phyloP scores from a whole-genome alignment of 2,797 vertebrate species.

The Onychomys arenicola region DNA sequence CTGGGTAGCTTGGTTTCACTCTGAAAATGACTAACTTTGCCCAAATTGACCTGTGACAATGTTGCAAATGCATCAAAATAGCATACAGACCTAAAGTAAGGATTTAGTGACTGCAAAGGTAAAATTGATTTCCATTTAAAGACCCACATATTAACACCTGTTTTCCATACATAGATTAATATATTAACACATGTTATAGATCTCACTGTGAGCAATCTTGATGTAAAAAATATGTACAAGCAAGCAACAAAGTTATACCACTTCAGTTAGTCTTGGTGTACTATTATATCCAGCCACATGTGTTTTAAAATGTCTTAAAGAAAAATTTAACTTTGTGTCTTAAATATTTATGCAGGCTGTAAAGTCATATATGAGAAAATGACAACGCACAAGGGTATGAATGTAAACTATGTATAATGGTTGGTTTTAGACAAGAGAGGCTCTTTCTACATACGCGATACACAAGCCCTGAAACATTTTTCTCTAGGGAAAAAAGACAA shows the following conservation, averaged over 20 bases:
- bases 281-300: background rate
- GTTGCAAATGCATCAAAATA: background rate
- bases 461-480: background rate
- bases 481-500: background rate
- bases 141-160: background rate
- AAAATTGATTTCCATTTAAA: background rate
- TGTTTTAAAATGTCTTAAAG: conserved; percentile 12
- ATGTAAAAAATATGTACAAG: background rate
- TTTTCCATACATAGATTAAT: background rate
- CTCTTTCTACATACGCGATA: background rate
- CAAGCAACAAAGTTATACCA: background rate
- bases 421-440: background rate
- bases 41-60: background rate
- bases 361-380: conserved; percentile 1
- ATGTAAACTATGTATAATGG: background rate
- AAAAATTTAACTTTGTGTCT: background rate
- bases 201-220: background rate
- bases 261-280: background rate
- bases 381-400: background rate
- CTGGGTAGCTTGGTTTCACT: background rate
- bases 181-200: background rate
- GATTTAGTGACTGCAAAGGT: background rate
- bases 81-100: background rate
- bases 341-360: background rate
- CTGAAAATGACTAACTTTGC: background rate